phyloP scores from a whole-genome alignment of 2,113 vertebrate species.

The Castor canadensis region DNA sequence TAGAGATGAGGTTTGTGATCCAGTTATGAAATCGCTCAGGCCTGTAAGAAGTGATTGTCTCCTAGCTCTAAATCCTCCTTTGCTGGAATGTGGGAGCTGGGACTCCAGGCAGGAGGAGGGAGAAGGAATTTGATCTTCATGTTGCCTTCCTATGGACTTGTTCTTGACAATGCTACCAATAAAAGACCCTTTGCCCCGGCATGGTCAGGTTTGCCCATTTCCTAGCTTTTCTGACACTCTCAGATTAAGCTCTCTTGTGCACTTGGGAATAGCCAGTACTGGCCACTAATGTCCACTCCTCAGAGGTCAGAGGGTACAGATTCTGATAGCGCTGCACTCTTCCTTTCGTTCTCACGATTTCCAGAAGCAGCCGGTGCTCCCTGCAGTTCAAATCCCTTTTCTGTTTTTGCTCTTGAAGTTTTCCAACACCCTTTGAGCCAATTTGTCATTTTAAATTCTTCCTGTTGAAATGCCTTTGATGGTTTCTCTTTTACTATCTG shows the following conservation, averaged over 20 bases:
- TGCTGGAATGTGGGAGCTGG: neutral
- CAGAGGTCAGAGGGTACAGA: neutral
- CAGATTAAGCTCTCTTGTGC: too few species aligned
- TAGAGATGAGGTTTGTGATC: neutral
- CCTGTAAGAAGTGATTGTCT: neutral
- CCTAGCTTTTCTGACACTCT: neutral
- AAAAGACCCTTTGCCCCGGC: neutral
- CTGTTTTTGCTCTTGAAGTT: fast-evolving
- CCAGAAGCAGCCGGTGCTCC: neutral
- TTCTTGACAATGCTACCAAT: neutral
- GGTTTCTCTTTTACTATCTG: neutral
- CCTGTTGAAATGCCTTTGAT: neutral
- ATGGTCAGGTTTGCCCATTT: neutral
- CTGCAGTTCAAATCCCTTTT: too few species aligned
- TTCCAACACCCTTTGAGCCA: neutral
- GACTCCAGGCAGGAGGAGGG: neutral
- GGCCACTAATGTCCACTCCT: neutral
- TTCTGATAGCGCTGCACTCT: neutral
- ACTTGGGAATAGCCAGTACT: neutral
- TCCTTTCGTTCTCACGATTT: neutral
- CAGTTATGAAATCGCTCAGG: neutral
- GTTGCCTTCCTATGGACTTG: neutral
- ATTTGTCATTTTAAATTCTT: neutral
- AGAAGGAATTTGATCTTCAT: neutral
- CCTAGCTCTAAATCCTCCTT: neutral